These are phyloP conservation scores for Mythimna ferrago DNA, from an alignment of 2,888 invertebrate species.

Conservation along the genomic window DNA sequence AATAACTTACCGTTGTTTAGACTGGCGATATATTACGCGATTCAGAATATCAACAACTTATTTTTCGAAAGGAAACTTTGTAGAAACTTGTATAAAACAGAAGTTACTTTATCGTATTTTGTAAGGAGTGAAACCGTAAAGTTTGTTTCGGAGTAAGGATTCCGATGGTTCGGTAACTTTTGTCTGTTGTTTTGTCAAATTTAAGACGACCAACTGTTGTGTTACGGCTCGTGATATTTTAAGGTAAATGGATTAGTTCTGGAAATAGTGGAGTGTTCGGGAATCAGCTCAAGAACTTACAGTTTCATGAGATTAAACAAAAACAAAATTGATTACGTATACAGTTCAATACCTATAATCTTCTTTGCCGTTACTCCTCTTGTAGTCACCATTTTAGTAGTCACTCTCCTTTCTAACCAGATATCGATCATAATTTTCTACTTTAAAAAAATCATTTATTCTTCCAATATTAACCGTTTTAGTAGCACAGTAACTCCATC, in stretches of 20 bases:
- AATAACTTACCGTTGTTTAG: slow-evolving; percentile 49
- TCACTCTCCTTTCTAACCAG: too few relatives aligned
- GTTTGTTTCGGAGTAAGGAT: slow-evolving; percentile 57
- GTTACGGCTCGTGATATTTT: slow-evolving; percentile 33
- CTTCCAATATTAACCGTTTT: not conserved
- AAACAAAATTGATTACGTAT: not conserved
- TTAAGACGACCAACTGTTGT: slow-evolving; percentile 50
- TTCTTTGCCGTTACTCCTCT: not conserved
- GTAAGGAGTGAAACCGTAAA: slow-evolving; percentile 62
- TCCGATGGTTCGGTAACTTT: slow-evolving; percentile 60
- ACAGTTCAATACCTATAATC: too few relatives aligned
- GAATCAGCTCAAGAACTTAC: not conserved
- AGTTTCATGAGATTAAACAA: not conserved
- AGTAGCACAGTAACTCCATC: not conserved
- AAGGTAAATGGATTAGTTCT: slow-evolving; percentile 51
- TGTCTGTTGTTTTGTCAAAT: slow-evolving; percentile 60
- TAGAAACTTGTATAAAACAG: slow-evolving; percentile 63
- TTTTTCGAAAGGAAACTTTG: slow-evolving; percentile 67
- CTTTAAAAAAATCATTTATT: not conserved
- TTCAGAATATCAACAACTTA: slow-evolving; percentile 61
- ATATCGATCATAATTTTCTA: not conserved
- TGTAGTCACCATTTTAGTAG: not conserved
- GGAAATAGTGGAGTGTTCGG: not conserved
- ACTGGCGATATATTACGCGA: slow-evolving; percentile 55
- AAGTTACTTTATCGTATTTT: slow-evolving; percentile 62